Percentiles rank a stretch among this genome's conserved stretches.
phyloP scores from a whole-genome alignment of 2,797 vertebrate genomes.

The Cichlasoma orientale region DNA sequence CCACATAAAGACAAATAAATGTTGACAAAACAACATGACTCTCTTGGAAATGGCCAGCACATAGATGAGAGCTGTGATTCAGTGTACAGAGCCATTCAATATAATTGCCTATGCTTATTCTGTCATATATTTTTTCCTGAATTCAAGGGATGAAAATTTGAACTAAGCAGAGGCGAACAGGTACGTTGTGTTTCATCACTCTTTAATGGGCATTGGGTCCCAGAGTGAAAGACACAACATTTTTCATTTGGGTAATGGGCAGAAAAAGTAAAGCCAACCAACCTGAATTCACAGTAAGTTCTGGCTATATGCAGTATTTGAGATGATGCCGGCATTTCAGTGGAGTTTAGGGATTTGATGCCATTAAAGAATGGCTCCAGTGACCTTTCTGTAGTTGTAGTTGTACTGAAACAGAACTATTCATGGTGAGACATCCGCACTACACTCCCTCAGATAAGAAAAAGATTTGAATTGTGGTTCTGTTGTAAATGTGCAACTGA shows the following conservation, averaged over 20 bases:
- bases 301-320: constrained; percentile 8
- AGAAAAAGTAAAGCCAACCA: constrained; percentile 22
- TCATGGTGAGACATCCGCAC: not conserved
- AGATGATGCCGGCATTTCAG: constrained; percentile 38
- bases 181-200: constrained; percentile 71
- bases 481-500: constrained; percentile 7
- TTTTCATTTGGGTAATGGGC: constrained; percentile 44
- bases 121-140: not conserved
- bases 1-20: constrained; percentile 8
- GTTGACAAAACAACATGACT: not conserved
- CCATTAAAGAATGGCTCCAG: not conserved
- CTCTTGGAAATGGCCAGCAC: not conserved
- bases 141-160: constrained; percentile 33
- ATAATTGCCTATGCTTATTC: not conserved
- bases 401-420: not conserved
- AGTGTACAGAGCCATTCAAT: not conserved
- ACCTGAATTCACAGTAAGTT: constrained; percentile 12
- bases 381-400: not conserved
- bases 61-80: constrained; percentile 5
- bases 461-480: not conserved
- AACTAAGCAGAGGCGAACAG: constrained; percentile 7
- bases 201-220: constrained; percentile 52
- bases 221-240: constrained; percentile 49
- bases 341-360: constrained; percentile 8
- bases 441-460: not conserved